Conservation (phyloP, 2,113 vertebrate species). For the Apodemus sylvaticus region DNA sequence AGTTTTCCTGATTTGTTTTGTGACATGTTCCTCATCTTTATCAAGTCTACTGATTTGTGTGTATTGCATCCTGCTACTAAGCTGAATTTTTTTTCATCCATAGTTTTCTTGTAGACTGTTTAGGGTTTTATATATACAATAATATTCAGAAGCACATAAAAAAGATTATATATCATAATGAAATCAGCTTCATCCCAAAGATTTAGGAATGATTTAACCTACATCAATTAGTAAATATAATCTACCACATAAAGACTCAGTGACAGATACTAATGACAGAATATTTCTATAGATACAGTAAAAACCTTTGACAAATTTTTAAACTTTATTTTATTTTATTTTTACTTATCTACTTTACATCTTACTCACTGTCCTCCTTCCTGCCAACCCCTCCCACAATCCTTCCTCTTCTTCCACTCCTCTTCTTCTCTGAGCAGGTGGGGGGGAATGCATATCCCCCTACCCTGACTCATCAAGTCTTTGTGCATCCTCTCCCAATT, state of each 20-base stretch:
- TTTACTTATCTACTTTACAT: too few species aligned
- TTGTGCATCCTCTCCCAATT: too few species aligned
- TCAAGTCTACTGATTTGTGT: not conserved
- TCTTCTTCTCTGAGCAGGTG: too few species aligned
- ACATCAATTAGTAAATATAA: not conserved
- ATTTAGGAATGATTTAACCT: not conserved
- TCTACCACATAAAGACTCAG: not conserved
- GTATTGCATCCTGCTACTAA: not conserved
- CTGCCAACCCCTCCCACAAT: too few species aligned
- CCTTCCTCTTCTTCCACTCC: too few species aligned
- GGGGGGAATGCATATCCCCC: too few species aligned
- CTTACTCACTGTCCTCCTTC: too few species aligned
- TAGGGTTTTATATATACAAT: not conserved
- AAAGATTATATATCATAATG: not conserved
- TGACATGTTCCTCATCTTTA: not conserved
- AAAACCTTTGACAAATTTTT: not conserved
- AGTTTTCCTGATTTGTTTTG: not conserved
- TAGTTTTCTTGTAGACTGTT: not conserved
- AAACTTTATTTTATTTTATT: too few species aligned
- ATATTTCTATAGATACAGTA: not conserved
- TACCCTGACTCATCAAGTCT: too few species aligned
- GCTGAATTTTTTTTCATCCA: not conserved
- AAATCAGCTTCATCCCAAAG: not conserved
- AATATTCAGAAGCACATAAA: not conserved
- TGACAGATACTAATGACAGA: not conserved